Evolutionary conservation across 2,797 vertebrate species (phyloP).

Genomic region (Chanos chanos): DNA sequence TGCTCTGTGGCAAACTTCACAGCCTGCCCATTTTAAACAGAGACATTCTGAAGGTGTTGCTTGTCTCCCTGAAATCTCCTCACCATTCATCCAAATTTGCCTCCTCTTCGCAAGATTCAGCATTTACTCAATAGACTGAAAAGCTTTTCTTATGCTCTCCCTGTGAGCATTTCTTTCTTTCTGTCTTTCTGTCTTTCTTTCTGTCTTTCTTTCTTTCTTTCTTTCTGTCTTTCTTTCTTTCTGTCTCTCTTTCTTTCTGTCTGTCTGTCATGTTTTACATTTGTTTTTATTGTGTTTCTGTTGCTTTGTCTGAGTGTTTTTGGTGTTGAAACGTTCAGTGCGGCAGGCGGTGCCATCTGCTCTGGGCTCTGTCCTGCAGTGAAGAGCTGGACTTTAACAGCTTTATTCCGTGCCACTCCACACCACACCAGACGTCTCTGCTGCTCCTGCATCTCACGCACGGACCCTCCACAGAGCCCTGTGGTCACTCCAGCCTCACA

Average conservation of each 20-base stretch:
- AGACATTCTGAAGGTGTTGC: neutral
- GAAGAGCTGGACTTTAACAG: slow-evolving; percentile 20
- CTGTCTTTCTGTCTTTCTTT: neutral
- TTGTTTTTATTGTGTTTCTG: too few relatives aligned
- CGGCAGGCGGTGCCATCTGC: slow-evolving; percentile 25
- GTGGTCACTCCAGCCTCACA: too few relatives aligned
- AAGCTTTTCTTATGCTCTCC: neutral
- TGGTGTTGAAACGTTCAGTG: too few relatives aligned
- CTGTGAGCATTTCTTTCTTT: neutral
- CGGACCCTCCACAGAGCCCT: too few relatives aligned
- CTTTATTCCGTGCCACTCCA: slow-evolving; percentile 24
- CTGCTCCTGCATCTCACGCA: slow-evolving; percentile 16
- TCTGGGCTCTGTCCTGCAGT: neutral
- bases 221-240: slow-evolving; percentile 34
- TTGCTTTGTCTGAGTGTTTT: neutral
- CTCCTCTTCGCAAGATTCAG: neutral
- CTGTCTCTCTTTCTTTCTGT: slow-evolving; percentile 50
- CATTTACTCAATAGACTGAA: neutral
- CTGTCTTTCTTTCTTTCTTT: neutral
- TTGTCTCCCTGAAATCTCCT: neutral
- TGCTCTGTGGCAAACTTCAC: too few relatives aligned
- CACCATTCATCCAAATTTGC: neutral
- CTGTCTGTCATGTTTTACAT: too few relatives aligned
- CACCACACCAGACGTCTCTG: slow-evolving; percentile 1
- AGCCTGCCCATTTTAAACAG: neutral